Percentiles rank a stretch among this genome's conserved stretches.
phyloP scores from a whole-genome alignment of 2,797 vertebrate genomes.

The Natrix natrix region DNA sequence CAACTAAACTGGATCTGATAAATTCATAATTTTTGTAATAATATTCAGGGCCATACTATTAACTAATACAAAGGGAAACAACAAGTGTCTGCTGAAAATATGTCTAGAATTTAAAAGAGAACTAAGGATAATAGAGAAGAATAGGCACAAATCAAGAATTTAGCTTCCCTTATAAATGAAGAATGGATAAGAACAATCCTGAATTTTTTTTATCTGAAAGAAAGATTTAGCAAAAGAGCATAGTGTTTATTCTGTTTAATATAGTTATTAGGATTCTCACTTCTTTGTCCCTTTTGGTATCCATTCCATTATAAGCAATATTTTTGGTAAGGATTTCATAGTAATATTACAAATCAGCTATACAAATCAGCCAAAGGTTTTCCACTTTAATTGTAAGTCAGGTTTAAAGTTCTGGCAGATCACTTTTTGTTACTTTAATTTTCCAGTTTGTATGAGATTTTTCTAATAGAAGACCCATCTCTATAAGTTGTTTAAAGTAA shows the following conservation, averaged over 20 bases:
- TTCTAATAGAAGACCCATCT: not conserved
- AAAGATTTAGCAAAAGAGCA: not conserved
- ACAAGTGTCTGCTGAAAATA: not conserved
- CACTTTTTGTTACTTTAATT: not conserved
- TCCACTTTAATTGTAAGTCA: not conserved
- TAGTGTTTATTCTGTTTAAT: not conserved
- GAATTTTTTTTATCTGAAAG: not conserved
- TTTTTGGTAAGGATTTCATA: not conserved
- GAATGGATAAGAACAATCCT: not conserved
- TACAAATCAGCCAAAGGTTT: not conserved
- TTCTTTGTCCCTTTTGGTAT: not conserved
- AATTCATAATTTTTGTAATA: not conserved
- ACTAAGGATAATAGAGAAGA: not conserved
- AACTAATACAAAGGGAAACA: not conserved
- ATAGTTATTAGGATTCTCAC: not conserved
- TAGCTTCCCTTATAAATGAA: not conserved
- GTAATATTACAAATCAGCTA: not conserved
- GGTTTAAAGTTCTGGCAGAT: not conserved
- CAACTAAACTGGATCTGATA: not conserved
- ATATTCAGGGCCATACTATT: not conserved
- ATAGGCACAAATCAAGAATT: not conserved
- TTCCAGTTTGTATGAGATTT: not conserved
- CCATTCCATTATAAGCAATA: not conserved
- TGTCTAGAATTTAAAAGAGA: not conserved
- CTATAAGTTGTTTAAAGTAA: not conserved